Conservation (phyloP, 2,797 vertebrate species). For the Merluccius polli region DNA sequence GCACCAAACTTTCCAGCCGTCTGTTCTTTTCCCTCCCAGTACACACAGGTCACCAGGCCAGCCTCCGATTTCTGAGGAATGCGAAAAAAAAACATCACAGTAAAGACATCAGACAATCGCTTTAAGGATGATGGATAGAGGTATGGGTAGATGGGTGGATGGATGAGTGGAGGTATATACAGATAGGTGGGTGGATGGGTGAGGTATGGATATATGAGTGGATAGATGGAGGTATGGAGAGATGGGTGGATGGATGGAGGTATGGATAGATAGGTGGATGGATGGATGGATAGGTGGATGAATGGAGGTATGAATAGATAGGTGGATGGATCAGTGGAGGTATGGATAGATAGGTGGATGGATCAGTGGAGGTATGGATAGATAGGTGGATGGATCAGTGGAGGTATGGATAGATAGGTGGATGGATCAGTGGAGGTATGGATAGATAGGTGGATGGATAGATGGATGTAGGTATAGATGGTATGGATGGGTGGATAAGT, state of each 20-base stretch:
- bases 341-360: not conserved
- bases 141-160: not conserved
- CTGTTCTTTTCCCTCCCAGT: slow-evolving; percentile 51
- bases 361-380: not conserved
- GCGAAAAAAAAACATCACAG: not conserved
- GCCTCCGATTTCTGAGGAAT: slow-evolving; percentile 31
- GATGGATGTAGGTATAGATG: not conserved
- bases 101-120: not conserved
- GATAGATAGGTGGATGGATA: no score
- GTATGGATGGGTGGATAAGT: not conserved
- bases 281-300: not conserved
- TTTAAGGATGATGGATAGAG: not conserved
- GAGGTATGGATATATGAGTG: no score
- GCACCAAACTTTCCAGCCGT: not conserved
- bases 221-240: no score
- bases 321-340: not conserved
- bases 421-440: not conserved
- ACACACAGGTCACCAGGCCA: slow-evolving; percentile 61
- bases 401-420: not conserved
- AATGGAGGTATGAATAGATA: not conserved
- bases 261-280: no score
- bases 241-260: no score
- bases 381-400: not conserved
- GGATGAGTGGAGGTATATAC: no score
- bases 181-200: no score